phyloP scores from a whole-genome alignment of 1,140 invertebrate genomes.

The Bombus superbus region DNA sequence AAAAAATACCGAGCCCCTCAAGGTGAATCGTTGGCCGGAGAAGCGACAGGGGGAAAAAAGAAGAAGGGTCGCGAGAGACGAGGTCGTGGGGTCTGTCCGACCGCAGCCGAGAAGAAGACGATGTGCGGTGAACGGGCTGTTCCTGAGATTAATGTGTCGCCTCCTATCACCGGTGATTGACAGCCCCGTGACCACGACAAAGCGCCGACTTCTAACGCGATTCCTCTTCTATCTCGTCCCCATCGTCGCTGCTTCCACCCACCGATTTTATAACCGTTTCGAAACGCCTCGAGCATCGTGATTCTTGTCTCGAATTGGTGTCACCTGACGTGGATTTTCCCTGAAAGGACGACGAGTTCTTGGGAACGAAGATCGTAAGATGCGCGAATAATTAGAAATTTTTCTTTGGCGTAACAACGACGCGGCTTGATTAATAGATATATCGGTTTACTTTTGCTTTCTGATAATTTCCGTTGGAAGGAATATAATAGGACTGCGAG shows the following conservation, averaged over 20 bases:
- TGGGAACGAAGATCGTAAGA: background rate
- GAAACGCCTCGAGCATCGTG: background rate
- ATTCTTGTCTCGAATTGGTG: background rate
- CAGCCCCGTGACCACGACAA: conserved; percentile 81
- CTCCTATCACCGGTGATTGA: conserved; percentile 81
- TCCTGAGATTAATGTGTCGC: conserved; percentile 81
- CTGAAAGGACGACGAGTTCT: background rate
- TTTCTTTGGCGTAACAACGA: background rate
- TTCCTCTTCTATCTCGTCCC: conserved; percentile 54
- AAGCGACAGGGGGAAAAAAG: background rate
- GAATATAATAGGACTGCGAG: too few species aligned
- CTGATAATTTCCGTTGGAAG: background rate
- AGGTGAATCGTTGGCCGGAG: background rate
- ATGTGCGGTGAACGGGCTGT: conserved; percentile 76
- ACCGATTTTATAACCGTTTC: conserved; percentile 8
- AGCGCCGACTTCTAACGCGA: conserved; percentile 78
- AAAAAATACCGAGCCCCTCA: too few species aligned
- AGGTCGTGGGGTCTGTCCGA: conserved; percentile 69
- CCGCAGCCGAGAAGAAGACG: conserved; percentile 71
- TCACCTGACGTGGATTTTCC: background rate
- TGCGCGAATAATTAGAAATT: background rate
- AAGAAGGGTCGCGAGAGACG: conserved; percentile 32
- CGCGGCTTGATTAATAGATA: background rate
- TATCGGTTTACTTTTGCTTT: background rate
- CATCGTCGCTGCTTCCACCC: conserved; percentile 14